A percentile compares a stretch with the other conserved stretches of the same genome.
Conservation (phyloP, 2,797 vertebrate genomes). For the Rachycentron canadum region DNA sequence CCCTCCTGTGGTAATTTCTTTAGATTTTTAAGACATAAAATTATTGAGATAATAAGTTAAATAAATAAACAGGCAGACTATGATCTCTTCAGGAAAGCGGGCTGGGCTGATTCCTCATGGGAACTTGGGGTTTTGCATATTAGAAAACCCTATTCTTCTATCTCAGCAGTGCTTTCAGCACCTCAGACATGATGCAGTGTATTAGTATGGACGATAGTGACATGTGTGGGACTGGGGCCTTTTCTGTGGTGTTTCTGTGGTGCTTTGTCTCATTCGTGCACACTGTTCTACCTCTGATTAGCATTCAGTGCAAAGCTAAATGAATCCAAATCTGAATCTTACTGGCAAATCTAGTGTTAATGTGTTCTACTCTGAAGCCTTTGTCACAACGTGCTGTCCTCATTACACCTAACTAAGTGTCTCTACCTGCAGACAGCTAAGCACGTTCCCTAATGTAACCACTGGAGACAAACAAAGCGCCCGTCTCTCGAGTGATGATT, state of each 20-base stretch:
- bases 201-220: background rate
- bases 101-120: background rate
- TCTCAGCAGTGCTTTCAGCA: background rate
- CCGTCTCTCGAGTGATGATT: constrained; percentile 39
- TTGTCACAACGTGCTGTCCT: constrained; percentile 42
- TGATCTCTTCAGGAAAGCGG: background rate
- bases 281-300: constrained; percentile 9
- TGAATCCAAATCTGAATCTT: constrained; percentile 5
- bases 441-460: constrained; percentile 42
- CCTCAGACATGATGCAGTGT: background rate
- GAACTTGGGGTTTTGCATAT: background rate
- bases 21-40: background rate
- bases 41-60: background rate
- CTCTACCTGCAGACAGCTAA: constrained; percentile 40
- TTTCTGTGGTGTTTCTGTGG: background rate
- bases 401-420: constrained; percentile 48
- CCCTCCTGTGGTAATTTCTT: background rate
- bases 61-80: background rate
- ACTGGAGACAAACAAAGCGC: constrained; percentile 50
- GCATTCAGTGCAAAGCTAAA: constrained; percentile 13
- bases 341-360: constrained; percentile 35
- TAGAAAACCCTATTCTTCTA: background rate
- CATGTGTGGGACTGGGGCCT: background rate
- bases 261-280: constrained; percentile 17
- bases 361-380: constrained; percentile 32